A percentile compares a stretch with the other conserved stretches of the same genome.
phyloP scores from a whole-genome alignment of 2,888 invertebrate species.

The Ormyrus nitidulus region DNA sequence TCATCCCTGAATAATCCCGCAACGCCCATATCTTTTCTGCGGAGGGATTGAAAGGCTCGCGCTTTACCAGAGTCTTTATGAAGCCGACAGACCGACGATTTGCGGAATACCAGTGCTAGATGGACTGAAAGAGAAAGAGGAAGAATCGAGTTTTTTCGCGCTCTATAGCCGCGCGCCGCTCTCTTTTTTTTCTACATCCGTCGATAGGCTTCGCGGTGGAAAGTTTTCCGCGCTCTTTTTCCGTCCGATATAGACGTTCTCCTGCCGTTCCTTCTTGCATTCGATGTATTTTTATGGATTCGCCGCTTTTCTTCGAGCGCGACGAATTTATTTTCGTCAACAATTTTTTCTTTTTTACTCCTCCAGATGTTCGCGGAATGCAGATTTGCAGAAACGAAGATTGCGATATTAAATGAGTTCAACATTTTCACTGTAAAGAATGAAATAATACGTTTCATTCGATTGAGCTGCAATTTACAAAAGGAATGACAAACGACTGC shows the following conservation, averaged over 20 bases:
- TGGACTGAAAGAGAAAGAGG: neutral
- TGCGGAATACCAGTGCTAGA: conserved; percentile 3
- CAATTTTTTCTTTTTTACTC: neutral
- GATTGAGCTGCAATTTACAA: too few species aligned
- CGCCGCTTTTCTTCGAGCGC: neutral
- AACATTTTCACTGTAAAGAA: neutral
- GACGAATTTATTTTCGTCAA: neutral
- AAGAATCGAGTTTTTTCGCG: conserved; percentile 15
- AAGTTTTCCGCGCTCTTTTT: conserved; percentile 19
- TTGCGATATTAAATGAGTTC: neutral
- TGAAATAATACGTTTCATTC: neutral
- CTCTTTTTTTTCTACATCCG: neutral
- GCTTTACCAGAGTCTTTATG: neutral
- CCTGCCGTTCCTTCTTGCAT: neutral
- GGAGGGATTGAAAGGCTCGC: conserved; percentile 8
- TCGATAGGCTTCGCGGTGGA: conserved; percentile 1
- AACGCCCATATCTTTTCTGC: conserved; percentile 1
- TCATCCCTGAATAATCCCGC: neutral
- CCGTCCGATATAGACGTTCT: neutral
- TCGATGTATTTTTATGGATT: conserved; percentile 21
- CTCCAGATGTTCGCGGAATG: neutral
- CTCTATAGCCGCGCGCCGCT: neutral
- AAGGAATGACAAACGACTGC: too few species aligned
- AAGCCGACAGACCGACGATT: conserved; percentile 22
- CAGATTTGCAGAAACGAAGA: neutral